Percentiles rank a stretch among this genome's conserved stretches.
phyloP scores from a whole-genome alignment of 2,888 invertebrate species.

The Argyresthia goedartella region DNA sequence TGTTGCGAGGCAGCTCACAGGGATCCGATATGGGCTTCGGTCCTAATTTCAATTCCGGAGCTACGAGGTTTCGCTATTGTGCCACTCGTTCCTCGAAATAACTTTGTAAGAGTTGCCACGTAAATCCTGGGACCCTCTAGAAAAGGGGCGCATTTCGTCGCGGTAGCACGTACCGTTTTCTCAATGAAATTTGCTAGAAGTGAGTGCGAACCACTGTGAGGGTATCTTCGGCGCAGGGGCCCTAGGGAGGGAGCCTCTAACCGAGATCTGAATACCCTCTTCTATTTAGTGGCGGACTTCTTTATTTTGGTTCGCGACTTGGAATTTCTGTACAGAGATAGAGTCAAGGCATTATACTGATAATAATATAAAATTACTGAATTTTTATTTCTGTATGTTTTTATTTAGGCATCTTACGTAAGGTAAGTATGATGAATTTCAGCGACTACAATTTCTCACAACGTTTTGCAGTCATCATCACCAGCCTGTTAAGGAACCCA shows the following conservation, averaged over 20 bases:
- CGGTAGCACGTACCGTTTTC: constrained; percentile 50
- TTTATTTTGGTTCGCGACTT: constrained; percentile 13
- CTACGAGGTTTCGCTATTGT: constrained; percentile 45
- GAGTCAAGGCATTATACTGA: too few species aligned
- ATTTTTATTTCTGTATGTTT: too few species aligned
- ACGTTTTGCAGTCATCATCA: too few species aligned
- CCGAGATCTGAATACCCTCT: constrained; percentile 26
- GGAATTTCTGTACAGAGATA: too few species aligned
- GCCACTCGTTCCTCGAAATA: constrained; percentile 34
- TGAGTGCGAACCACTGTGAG: constrained; percentile 23
- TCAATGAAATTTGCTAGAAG: constrained; percentile 61
- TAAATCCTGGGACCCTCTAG: constrained; percentile 37
- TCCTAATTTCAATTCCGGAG: constrained; percentile 54
- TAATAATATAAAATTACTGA: too few species aligned
- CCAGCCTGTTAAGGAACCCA: too few species aligned
- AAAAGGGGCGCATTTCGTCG: constrained; percentile 45
- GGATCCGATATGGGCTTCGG: constrained; percentile 7
- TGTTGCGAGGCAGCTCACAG: neutral
- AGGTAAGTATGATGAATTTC: too few species aligned
- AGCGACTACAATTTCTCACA: too few species aligned
- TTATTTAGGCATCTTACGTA: too few species aligned
- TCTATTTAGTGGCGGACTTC: constrained; percentile 31
- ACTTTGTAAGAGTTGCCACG: constrained; percentile 40
- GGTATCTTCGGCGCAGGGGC: constrained; percentile 10
- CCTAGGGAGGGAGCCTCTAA: constrained; percentile 27